Conservation (phyloP, 2,797 vertebrate species). For the Galaxias olidus region DNA sequence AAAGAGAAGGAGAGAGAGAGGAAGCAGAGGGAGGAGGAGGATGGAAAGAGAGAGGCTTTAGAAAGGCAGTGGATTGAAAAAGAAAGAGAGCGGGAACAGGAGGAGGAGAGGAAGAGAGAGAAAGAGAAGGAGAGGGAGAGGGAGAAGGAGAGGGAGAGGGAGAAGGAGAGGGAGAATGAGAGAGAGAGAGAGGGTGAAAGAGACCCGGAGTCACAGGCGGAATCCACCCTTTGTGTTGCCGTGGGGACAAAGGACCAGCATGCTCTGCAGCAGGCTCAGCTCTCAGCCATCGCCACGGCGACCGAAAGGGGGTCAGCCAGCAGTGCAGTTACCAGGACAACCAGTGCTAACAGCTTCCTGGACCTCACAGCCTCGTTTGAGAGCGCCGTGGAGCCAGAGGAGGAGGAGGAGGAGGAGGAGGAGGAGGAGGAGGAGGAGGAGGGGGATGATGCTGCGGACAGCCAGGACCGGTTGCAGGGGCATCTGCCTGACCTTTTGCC, state of each 20-base stretch:
- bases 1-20: background rate
- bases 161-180: conserved; percentile 25
- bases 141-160: conserved; percentile 13
- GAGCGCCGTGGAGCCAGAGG: conserved; percentile 47
- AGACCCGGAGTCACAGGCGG: conserved; percentile 16
- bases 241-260: conserved; percentile 73
- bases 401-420: conserved; percentile 24
- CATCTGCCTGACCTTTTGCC: conserved; percentile 10
- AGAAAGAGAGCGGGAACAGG: no score
- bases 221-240: conserved; percentile 63
- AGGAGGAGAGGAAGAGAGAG: no score
- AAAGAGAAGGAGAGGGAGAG: conserved; percentile 6
- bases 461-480: conserved; percentile 20
- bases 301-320: conserved; percentile 39
- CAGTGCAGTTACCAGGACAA: conserved; percentile 57
- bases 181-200: conserved; percentile 18
- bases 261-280: conserved; percentile 59
- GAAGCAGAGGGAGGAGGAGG: background rate
- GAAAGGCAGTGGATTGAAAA: background rate
- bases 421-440: conserved; percentile 30
- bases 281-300: conserved; percentile 47
- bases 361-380: conserved; percentile 62
- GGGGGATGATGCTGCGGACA: background rate
- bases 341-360: conserved; percentile 58
- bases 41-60: background rate